Evolutionary conservation across 1,140 invertebrate species (phyloP).

Genomic region (Saxidomus purpurata): DNA sequence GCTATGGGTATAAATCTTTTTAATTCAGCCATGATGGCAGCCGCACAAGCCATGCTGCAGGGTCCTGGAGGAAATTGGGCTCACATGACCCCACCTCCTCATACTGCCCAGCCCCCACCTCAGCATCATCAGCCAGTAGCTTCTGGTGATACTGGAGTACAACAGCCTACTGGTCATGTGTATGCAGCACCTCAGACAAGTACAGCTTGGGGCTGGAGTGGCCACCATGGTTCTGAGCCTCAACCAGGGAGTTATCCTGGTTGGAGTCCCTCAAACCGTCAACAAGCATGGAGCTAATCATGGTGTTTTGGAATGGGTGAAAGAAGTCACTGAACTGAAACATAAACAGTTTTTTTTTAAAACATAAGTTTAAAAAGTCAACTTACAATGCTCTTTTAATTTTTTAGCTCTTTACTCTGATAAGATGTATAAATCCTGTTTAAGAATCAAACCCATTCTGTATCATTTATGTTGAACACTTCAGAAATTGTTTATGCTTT

Average conservation of each 20-base stretch:
- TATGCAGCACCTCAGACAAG: constrained; percentile 52
- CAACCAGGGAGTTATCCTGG: constrained; percentile 64
- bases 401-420: no score
- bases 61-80: constrained; percentile 79
- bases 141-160: constrained; percentile 52
- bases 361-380: no score
- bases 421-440: no score
- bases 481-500: no score
- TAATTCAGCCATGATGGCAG: constrained; percentile 83
- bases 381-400: no score
- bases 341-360: no score
- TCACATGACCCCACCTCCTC: constrained; percentile 76
- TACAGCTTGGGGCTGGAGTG: constrained; percentile 62
- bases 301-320: background rate
- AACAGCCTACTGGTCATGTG: constrained; percentile 19
- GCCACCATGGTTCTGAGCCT: constrained; percentile 46
- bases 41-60: constrained; percentile 82
- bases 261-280: constrained; percentile 55
- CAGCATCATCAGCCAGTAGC: constrained; percentile 63
- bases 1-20: constrained; percentile 73
- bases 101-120: constrained; percentile 39
- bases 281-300: constrained; percentile 58
- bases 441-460: no score
- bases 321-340: background rate
- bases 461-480: no score